Evolutionary conservation across 2,888 invertebrate species (phyloP), one percentile per base, ranked within the genome.

Genomic region (Rhyacophila evoluta): DNA sequence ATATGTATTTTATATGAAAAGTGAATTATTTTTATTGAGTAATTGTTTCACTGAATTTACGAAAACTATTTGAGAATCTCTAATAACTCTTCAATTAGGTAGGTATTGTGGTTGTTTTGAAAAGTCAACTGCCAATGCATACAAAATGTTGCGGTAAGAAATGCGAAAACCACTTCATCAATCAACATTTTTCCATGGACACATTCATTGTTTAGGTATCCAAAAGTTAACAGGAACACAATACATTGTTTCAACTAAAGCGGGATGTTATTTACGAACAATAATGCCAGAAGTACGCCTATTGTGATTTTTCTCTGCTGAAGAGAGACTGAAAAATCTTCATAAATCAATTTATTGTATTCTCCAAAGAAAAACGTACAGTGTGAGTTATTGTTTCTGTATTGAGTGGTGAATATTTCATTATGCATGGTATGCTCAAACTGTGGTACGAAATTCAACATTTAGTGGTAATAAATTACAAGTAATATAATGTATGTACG

Each of bases 221-320:
- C 68, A 79, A 80, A 81, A 81, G 79, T 81, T 79, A 77, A 74
- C 79, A 72, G 41, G 73, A 73, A 12, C 12, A 79, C 39, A 79
- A 81, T 74, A 76, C 81, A 78, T 79, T 81, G 79, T 75, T 75
- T 79, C 75, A 37, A 72, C 11, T 55, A 29, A 72, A 72, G 41
- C 69, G 70, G 33, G 75, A 79, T 72, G 75, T 78, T 78, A 81
- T 81, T 81, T 75, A 70, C 68, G 79, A 75, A 81, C 79, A 81
- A 81, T 79, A 71, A 41, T 28, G 70, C 33, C n/a, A 55, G 39
- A 81, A 81, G 79, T 79, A 79, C 78, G 81, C 75, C 72, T 79
- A 74, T 81, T 81, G 81, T 81, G 75, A 75, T 55, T 55, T 25
- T 19, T 19, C 55, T 55, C 55, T 55, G 55, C 55, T 10, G 19